Evolutionary conservation across 2,113 vertebrate species (phyloP).

Genomic region (Chamaetylas fuelleborni): DNA sequence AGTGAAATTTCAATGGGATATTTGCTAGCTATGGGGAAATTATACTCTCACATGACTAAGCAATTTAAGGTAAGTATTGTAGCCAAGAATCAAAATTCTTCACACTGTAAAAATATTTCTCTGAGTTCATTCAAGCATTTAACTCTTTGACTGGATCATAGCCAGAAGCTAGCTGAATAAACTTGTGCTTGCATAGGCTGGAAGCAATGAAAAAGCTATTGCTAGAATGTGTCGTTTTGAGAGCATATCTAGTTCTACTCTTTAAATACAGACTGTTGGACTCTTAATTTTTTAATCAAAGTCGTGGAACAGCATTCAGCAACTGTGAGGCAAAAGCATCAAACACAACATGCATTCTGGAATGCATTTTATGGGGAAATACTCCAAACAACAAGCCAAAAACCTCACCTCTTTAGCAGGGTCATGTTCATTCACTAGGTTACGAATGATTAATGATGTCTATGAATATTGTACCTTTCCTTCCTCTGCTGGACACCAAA

Average conservation of each 20-base stretch:
- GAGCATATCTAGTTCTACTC: not conserved
- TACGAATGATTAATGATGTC: not conserved
- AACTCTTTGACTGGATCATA: slow-evolving; percentile 6
- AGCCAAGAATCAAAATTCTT: slow-evolving; percentile 38
- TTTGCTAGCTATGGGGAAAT: not conserved
- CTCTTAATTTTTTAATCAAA: not conserved
- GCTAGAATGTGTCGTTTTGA: not conserved
- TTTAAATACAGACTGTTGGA: not conserved
- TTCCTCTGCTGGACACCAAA: not conserved
- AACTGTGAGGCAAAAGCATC: not conserved
- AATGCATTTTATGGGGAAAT: not conserved
- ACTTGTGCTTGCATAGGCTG: not conserved
- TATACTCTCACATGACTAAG: not conserved
- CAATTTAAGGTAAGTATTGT: not conserved
- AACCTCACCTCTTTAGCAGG: not conserved
- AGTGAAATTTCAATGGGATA: slow-evolving; percentile 3
- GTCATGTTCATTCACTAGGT: not conserved
- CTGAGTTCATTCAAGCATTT: slow-evolving; percentile 12
- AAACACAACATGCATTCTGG: not conserved
- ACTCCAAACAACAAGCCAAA: not conserved
- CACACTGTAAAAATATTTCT: slow-evolving; percentile 24
- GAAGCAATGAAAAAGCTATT: not conserved
- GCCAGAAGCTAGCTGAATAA: slow-evolving; percentile 23
- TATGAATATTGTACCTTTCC: not conserved
- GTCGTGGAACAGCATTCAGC: not conserved